Evolutionary conservation across 2,113 vertebrate species (phyloP), one percentile per base, ranked within the genome.

Genomic region (Tragelaphus scriptus): DNA sequence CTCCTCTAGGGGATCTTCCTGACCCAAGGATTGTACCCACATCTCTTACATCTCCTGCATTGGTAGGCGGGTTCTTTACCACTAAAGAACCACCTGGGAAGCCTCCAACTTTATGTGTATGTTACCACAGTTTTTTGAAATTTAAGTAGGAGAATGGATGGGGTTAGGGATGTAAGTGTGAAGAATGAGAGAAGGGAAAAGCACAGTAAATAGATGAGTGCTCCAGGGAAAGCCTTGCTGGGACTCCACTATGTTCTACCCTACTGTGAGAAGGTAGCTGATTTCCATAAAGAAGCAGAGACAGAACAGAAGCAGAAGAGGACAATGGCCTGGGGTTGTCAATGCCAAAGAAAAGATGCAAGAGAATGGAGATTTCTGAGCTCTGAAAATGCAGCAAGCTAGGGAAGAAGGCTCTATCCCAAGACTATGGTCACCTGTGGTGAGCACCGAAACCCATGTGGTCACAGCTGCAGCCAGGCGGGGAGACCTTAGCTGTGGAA

Each of bases 301-400:
- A 84, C 25, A 40, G 23, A n/a, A 40, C 56, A 55, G 65, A 55
- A 93, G 44, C 10, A 55, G 47, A 49, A n/a, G 23, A 58, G 36
- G 65, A 56, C 3, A 26, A n/a, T 23, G 59, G 47, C 65, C 77
- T 56, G n/a, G 8, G 79, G 23, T 53, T 88, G 19, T 91, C 58
- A 14, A 28, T 71, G 56, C 85, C 81, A 94, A 93, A 90, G 44
- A 89, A 77, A 92, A 90, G 53, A 16, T 80, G 63, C 15, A 51
- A 65, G 90, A 95, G 51, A 91, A 56, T 65, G n/a, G 86, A 91
- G 65, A 56, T 84, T 97, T 94, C 61, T 75, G 81, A 88, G 80
- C 25, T 88, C 82, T 91, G 44, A 84, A 91, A 95, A 77, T 30
- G 80, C 51, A 85, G 68, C 51, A 65, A 51, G 36, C 55, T 68